Evolutionary conservation across 2,113 vertebrate species (phyloP).

Genomic region (Cyprinus carpio): DNA sequence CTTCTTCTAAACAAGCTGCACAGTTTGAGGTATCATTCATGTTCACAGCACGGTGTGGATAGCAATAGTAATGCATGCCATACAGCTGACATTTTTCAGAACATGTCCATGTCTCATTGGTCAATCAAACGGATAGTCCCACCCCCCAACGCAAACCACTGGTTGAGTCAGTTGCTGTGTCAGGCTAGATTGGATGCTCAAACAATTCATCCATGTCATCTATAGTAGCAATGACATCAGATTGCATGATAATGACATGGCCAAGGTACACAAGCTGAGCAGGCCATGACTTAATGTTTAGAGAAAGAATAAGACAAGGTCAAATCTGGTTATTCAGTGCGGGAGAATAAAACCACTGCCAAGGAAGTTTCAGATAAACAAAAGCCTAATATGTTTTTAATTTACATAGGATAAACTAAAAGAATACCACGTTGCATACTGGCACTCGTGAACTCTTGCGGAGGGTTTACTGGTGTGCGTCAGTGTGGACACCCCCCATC

Average conservation of each 20-base stretch:
- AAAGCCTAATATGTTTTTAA: constrained; percentile 63
- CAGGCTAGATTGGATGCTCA: background rate
- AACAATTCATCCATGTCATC: constrained; percentile 39
- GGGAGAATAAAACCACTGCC: constrained; percentile 68
- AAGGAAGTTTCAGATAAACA: constrained; percentile 66
- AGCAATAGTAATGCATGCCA: background rate
- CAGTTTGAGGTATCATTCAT: background rate
- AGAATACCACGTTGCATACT: constrained; percentile 65
- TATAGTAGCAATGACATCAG: constrained; percentile 53
- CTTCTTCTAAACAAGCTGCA: background rate
- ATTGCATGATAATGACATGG: constrained; percentile 48
- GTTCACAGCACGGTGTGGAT: background rate
- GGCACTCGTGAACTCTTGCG: background rate
- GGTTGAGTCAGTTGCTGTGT: background rate
- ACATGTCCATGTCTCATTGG: background rate
- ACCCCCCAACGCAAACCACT: background rate
- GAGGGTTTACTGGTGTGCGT: background rate
- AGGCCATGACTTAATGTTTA: constrained; percentile 57
- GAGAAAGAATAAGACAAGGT: constrained; percentile 55
- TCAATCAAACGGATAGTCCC: background rate
- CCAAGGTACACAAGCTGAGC: constrained; percentile 38
- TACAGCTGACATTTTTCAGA: background rate
- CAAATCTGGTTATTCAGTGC: constrained; percentile 58
- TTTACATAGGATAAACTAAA: constrained; percentile 65
- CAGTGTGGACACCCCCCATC: background rate